phyloP scores from a whole-genome alignment of 2,113 vertebrate species.

The Abramis brama region DNA sequence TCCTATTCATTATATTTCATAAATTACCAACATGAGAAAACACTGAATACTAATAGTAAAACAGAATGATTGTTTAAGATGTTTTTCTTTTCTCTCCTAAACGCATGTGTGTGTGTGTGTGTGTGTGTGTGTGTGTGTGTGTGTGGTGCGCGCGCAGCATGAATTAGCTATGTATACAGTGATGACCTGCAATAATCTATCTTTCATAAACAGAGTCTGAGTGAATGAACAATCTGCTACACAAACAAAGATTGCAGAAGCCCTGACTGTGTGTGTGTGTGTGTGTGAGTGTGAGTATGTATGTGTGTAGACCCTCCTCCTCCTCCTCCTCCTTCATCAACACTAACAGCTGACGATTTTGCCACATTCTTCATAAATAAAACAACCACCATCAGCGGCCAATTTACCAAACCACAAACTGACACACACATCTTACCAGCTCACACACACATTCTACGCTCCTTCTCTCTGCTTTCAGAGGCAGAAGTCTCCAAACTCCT shows the following conservation, averaged over 20 bases:
- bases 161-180: no score
- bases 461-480: no score
- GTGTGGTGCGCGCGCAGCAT: not conserved
- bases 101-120: not conserved
- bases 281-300: not conserved
- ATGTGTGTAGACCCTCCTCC: no score
- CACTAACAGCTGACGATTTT: no score
- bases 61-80: not conserved
- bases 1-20: not conserved
- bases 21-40: not conserved
- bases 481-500: no score
- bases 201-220: slow-evolving; percentile 14
- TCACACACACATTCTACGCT: no score
- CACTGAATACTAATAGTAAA: not conserved
- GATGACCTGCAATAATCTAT: not conserved
- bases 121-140: slow-evolving; percentile 1
- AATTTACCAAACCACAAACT: no score
- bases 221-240: not conserved
- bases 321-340: no score
- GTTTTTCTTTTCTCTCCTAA: not conserved
- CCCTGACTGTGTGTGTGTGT: not conserved
- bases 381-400: no score
- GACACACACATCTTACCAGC: no score
- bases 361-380: no score
- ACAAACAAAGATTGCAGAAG: not conserved